A percentile compares a stretch with the other conserved stretches of the same genome.
These are phyloP conservation scores for Eubasilissa regina DNA, from an alignment of 1,140 invertebrate genomes.

Conservation along the genomic window DNA sequence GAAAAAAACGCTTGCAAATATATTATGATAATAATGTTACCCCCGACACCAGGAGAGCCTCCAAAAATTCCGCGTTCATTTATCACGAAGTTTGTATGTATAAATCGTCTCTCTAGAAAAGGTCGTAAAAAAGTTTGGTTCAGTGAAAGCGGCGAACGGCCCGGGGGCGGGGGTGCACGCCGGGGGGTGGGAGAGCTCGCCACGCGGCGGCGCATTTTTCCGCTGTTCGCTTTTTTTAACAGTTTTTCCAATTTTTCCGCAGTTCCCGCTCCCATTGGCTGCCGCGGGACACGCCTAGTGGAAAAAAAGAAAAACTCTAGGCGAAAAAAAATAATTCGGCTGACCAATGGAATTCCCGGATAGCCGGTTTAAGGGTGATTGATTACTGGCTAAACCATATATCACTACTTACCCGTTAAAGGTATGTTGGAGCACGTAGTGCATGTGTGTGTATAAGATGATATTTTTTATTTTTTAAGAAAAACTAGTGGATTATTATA, in stretches of 20 bases:
- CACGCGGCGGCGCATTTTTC: slow-evolving; percentile 34
- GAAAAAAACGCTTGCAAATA: no score
- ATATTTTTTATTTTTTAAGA: no score
- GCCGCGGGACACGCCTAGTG: slow-evolving; percentile 13
- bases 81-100: background rate
- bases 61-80: no score
- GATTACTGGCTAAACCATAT: no score
- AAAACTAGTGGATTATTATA: no score
- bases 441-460: no score
- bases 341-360: slow-evolving; percentile 26
- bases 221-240: slow-evolving; percentile 16
- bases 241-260: slow-evolving; percentile 41
- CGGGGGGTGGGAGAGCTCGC: background rate
- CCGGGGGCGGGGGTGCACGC: background rate
- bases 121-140: background rate
- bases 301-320: slow-evolving; percentile 31
- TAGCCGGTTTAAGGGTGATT: background rate
- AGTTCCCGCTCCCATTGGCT: slow-evolving; percentile 15
- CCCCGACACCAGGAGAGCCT: no score
- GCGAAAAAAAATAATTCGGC: slow-evolving; percentile 4
- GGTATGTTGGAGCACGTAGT: no score
- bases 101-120: slow-evolving; percentile 2
- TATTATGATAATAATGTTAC: no score
- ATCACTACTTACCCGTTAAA: no score
- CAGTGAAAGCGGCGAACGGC: background rate